These are phyloP conservation scores for Chelonus formosanus DNA, from an alignment of 2,888 invertebrate species.

Conservation along the genomic window DNA sequence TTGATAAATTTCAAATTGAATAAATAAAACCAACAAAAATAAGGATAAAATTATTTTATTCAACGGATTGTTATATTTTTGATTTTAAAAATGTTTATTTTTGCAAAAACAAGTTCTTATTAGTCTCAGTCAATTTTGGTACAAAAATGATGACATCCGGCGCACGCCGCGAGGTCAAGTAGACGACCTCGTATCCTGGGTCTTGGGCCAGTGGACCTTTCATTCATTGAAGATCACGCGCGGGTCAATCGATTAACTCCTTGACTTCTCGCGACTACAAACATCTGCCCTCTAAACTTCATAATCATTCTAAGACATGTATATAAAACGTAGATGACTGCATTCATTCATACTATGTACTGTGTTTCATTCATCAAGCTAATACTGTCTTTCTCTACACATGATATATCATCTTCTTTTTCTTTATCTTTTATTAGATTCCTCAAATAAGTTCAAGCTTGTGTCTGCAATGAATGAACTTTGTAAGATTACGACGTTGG, in stretches of 20 bases:
- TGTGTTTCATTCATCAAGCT: constrained; percentile 19
- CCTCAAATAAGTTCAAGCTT: constrained; percentile 20
- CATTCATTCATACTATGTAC: not conserved
- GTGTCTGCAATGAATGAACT: constrained; percentile 21
- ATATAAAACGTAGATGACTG: constrained; percentile 16
- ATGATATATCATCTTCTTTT: not conserved
- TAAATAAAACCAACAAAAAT: not conserved
- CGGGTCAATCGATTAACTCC: constrained; percentile 59
- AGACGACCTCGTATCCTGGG: constrained; percentile 63
- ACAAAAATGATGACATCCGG: constrained; percentile 63
- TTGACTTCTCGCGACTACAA: constrained; percentile 57
- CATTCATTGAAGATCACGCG: constrained; percentile 51
- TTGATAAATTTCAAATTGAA: no score
- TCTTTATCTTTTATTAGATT: constrained; percentile 1
- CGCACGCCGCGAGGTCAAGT: constrained; percentile 62
- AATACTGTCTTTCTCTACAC: no score
- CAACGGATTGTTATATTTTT: constrained; percentile 17
- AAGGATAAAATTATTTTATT: no score
- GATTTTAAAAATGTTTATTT: constrained; percentile 25
- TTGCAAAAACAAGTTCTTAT: constrained; percentile 41
- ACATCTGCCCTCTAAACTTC: constrained; percentile 57
- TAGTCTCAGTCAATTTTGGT: constrained; percentile 54
- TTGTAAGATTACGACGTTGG: constrained; percentile 16
- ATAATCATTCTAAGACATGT: constrained; percentile 37
- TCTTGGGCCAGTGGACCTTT: constrained; percentile 51